Base-by-base conservation (phyloP, 2,888 invertebrate genomes). In the Tetramorium bicarinatum region DNA sequence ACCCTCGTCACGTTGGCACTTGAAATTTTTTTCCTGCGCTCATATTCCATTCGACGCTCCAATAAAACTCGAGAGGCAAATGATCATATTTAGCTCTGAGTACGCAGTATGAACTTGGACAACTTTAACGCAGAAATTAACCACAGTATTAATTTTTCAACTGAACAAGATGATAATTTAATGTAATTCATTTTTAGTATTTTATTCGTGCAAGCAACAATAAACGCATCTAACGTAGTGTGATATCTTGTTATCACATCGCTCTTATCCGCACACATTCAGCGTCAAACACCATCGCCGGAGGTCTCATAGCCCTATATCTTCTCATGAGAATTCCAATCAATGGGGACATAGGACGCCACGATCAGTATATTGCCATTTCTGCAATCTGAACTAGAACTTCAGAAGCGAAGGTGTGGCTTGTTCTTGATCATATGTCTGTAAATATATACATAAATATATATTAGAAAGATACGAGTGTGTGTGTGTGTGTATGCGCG, bases 381-480 rank as follows among this genome's bases (percentile, higher is more conserved):
- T 29, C 47, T 67, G 29, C 29, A 25, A 13, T 49, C 9, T 18
- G 47, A 56, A 34, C 13, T 29, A 47, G 11, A 15, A 52, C 49
- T 72, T 90, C 79, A 91, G 54, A 91, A 91, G 71, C 90, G 90
- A 66, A 99, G 96, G 94, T 98, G 98, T 54, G 98, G 97, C 94
- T 99, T 98, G 95, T 97, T 97, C 95, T 98, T 98, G 95, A 97
- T 96, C 96, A 98, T 98, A 95, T 98, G 97, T 94, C 98, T 98
- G 96, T 25, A 84, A 87, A 71, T 15, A 25, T 18, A 15, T n/a
- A 15, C 13, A 34, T 29, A 29, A 29, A 29, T 29, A 29, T 29
- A 67, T n/a, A 64, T 79, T 59, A 44, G 15, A 44, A 2, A 25
- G n/a, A 44, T 25, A 18, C 15, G 4, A 34, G 29, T 34, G 25